Conservation (phyloP, 2,888 invertebrate genomes). For the Hirtodrosophila trivittata region DNA sequence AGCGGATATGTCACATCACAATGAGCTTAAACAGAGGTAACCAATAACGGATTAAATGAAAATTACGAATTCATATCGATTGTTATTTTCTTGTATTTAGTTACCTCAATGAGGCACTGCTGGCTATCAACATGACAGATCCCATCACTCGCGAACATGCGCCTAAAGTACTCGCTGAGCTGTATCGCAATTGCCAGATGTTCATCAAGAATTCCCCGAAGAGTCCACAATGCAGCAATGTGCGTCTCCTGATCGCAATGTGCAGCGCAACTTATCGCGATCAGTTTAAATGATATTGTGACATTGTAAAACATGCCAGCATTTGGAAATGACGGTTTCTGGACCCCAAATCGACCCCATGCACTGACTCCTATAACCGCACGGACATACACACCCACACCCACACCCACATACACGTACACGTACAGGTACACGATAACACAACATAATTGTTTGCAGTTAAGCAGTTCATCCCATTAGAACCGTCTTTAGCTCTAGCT, state of each 20-base stretch:
- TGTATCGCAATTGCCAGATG: conserved; percentile 89
- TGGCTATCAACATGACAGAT: conserved; percentile 91
- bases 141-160: conserved; percentile 93
- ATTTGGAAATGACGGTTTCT: conserved; percentile 54
- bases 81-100: conserved; percentile 84
- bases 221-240: conserved; percentile 85
- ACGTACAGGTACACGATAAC: conserved; percentile 4
- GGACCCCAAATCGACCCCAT: conserved; percentile 10
- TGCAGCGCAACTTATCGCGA: conserved; percentile 81
- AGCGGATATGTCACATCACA: conserved; percentile 93
- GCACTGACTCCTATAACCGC: conserved; percentile 23
- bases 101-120: conserved; percentile 93
- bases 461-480: conserved; percentile 37
- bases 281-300: conserved; percentile 78
- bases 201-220: conserved; percentile 88
- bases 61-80: not conserved
- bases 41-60: conserved; percentile 32
- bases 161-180: conserved; percentile 89
- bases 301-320: conserved; percentile 35
- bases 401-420: conserved; percentile 20
- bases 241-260: conserved; percentile 81
- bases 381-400: conserved; percentile 18
- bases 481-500: conserved; percentile 45
- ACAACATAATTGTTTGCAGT: conserved; percentile 28
- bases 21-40: conserved; percentile 92